These are phyloP conservation scores for Terebella lapidaria DNA, from an alignment of 2,888 invertebrate genomes.

Conservation along the genomic window DNA sequence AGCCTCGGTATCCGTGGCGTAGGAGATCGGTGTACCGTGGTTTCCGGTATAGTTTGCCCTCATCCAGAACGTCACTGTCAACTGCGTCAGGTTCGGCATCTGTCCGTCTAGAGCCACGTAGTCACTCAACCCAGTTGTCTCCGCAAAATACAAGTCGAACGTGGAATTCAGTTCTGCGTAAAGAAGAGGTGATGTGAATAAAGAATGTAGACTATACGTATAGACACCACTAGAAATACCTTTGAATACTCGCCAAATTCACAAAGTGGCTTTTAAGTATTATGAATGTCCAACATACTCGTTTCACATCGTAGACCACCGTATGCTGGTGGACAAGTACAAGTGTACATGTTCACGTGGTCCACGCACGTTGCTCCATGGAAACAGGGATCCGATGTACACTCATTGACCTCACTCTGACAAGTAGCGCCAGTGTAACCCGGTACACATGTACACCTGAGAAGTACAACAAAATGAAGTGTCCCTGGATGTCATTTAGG, in stretches of 20 bases:
- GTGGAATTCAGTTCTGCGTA: slow-evolving; percentile 54
- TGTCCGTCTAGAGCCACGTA: slow-evolving; percentile 59
- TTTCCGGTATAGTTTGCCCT: slow-evolving; percentile 62
- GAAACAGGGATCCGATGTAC: slow-evolving; percentile 53
- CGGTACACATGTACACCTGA: slow-evolving; percentile 58
- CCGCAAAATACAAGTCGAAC: slow-evolving; percentile 60
- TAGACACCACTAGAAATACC: no score
- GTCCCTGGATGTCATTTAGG: no score
- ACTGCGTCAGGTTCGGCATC: slow-evolving; percentile 47
- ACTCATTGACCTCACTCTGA: slow-evolving; percentile 57
- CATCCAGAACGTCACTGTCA: slow-evolving; percentile 65
- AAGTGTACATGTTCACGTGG: slow-evolving; percentile 24
- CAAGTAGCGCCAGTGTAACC: slow-evolving; percentile 51
- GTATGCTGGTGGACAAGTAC: slow-evolving; percentile 21
- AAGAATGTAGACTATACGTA: no score
- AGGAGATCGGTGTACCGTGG: slow-evolving; percentile 67
- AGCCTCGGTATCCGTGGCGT: slow-evolving; percentile 60
- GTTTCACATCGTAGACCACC: slow-evolving; percentile 32
- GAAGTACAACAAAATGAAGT: background rate
- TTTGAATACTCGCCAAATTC: no score
- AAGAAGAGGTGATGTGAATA: no score
- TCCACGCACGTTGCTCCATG: slow-evolving; percentile 42
- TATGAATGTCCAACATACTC: no score
- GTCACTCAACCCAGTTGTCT: slow-evolving; percentile 59
- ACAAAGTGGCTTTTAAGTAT: no score